Evolutionary conservation across 2,888 invertebrate genomes (phyloP).

Genomic region (Diplazon laetatorius): DNA sequence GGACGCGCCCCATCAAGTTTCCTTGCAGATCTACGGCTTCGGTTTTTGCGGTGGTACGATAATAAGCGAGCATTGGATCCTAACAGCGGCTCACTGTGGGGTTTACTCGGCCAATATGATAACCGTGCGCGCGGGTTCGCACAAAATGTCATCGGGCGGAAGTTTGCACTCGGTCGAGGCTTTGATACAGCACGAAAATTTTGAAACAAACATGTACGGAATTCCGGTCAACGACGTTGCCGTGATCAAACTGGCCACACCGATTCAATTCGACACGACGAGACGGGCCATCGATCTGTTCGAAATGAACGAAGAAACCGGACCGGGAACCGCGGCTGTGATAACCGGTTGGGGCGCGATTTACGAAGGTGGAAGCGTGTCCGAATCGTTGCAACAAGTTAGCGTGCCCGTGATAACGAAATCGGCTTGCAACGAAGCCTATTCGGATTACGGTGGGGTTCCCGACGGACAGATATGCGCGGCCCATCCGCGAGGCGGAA

Average conservation of each 20-base stretch:
- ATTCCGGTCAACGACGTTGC: conserved; percentile 83
- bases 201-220: conserved; percentile 79
- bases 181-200: conserved; percentile 84
- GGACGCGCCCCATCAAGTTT: conserved; percentile 83
- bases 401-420: conserved; percentile 84
- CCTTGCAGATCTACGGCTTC: conserved; percentile 80
- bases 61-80: conserved; percentile 82
- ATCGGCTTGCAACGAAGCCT: conserved; percentile 83
- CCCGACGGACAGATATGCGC: conserved; percentile 84
- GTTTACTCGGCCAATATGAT: conserved; percentile 49
- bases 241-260: conserved; percentile 83
- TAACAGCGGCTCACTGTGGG: conserved; percentile 86
- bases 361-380: conserved; percentile 65
- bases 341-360: conserved; percentile 74
- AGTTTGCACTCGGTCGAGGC: conserved; percentile 81
- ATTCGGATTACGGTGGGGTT: conserved; percentile 74
- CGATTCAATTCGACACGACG: conserved; percentile 82
- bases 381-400: conserved; percentile 82
- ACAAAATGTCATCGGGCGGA: conserved; percentile 83
- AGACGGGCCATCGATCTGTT: conserved; percentile 83
- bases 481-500: conserved; percentile 85
- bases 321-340: conserved; percentile 61
- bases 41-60: conserved; percentile 85
- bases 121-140: conserved; percentile 82
- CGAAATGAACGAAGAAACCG: conserved; percentile 72